phyloP scores from a whole-genome alignment of 2,797 vertebrate species.

The Hozukius guyotensis region DNA sequence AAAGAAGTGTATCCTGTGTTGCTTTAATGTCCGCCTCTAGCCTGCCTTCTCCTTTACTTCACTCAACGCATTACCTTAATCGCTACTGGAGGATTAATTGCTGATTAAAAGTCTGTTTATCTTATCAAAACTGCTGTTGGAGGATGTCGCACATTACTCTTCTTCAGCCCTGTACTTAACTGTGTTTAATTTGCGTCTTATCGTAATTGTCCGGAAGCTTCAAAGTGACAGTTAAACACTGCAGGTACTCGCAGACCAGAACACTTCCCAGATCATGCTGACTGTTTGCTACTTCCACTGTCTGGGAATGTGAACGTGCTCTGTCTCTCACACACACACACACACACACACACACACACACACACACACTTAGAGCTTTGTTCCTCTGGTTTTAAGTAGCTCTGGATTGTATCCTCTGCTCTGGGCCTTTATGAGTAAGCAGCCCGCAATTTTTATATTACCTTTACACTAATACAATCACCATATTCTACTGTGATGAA shows the following conservation, averaged over 20 bases:
- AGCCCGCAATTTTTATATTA: slow-evolving; percentile 23
- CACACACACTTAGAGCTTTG: slow-evolving; percentile 45
- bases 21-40: neutral
- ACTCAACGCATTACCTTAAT: neutral
- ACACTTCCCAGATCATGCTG: slow-evolving; percentile 56
- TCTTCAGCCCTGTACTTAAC: slow-evolving; percentile 5
- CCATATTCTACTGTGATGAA: neutral
- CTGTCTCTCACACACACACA: slow-evolving; percentile 13
- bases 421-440: slow-evolving; percentile 35
- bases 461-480: slow-evolving; percentile 15
- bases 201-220: slow-evolving; percentile 45
- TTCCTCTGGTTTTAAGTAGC: slow-evolving; percentile 49
- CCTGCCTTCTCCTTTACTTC: neutral
- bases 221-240: slow-evolving; percentile 64
- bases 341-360: slow-evolving; percentile 18
- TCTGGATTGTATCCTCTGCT: slow-evolving; percentile 43
- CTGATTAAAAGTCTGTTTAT: slow-evolving; percentile 3
- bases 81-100: neutral
- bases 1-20: neutral
- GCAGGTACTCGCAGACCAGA: slow-evolving; percentile 54
- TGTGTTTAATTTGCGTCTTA: slow-evolving; percentile 37
- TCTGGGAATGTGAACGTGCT: slow-evolving; percentile 76
- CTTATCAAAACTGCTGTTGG: neutral
- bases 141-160: slow-evolving; percentile 17
- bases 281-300: slow-evolving; percentile 60